Conservation (phyloP, 1,140 invertebrate genomes). For the Cotesia typhae region DNA sequence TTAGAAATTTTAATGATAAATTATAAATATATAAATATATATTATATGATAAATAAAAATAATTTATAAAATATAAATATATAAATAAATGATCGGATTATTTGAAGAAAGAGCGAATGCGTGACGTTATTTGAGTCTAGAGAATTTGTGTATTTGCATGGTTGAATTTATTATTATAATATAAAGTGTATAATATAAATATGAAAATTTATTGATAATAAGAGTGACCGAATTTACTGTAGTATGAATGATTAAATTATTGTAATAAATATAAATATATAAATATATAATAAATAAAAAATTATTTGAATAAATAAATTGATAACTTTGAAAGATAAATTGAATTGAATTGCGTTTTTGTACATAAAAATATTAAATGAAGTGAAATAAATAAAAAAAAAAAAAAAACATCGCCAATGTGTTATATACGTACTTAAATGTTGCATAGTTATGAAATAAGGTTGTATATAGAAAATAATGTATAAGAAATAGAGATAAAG, state of each 20-base stretch:
- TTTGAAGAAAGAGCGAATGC: conserved; percentile 10
- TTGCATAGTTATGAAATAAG: conserved; percentile 34
- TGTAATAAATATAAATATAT: conserved; percentile 15
- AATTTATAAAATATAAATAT: conserved; percentile 9
- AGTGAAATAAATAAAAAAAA: conserved; percentile 32
- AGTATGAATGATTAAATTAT: neutral
- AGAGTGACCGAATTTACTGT: too few species aligned
- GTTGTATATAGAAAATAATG: conserved; percentile 34
- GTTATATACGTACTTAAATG: conserved; percentile 40
- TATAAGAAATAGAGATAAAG: conserved; percentile 27
- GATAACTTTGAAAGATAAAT: neutral
- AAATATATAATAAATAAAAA: conserved; percentile 1
- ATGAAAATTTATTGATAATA: neutral
- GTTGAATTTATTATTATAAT: too few species aligned
- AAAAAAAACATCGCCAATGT: conserved; percentile 25
- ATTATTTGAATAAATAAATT: neutral
- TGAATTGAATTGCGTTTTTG: conserved; percentile 17
- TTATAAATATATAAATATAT: conserved; percentile 34
- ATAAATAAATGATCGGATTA: conserved; percentile 20
- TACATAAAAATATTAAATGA: neutral
- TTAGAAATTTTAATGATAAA: conserved; percentile 30
- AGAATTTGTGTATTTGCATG: neutral
- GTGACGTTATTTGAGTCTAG: neutral
- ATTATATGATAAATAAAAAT: neutral
- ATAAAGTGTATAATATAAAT: neutral